Base-by-base conservation (phyloP, 2,797 vertebrate genomes). In the Smutsia gigantea region DNA sequence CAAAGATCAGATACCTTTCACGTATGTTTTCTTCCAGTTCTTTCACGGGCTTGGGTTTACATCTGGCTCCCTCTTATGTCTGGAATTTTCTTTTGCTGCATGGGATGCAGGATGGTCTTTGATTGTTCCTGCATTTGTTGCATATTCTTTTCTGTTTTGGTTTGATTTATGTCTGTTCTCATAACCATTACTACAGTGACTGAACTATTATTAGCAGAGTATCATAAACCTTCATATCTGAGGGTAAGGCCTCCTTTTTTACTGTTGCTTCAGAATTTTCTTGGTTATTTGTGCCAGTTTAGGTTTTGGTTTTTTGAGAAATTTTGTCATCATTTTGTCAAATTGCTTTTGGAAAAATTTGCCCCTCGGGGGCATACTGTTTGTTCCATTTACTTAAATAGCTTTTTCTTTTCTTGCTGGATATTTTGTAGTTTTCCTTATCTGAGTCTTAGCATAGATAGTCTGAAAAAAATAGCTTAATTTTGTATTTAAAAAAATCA, bases 381-480 rank as follows among this genome's bases (percentile, higher is more conserved):
- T 84, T 96, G 17, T 94, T 86, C 37, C 11, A 59, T 84, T 87
- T 55, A 64, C 57, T 82, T 86, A 90, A 55, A 31, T 66, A 82
- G 11, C 29, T 0, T 93, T 94, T n/a, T 42, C 63, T 78, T 74
- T 71, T 82, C 15, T 57, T 94, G 21, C 4, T 37, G 93, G 68
- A 46, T 31, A 83, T 74, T 88, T 79, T 90, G 7, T 74, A 49
- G 29, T 75, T 90, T 92, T 92, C 15, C 19, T 85, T 39, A 92
- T 25, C 49, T n/a, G 12, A 63, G 5, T 75, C 68, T 86, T 72
- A 23, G 61, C 6, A 61, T 11, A 82, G 61, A 10, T 87, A 86
- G 42, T 69, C 29, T 83, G 61, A n/a, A 17, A 55, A 66, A 81
- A 12, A 69, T 53, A 27, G 8, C 3, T 81, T 79, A 86, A 92